Percentiles rank a stretch among this genome's conserved stretches.
phyloP scores from a whole-genome alignment of 2,888 invertebrate species.

The Chamaedrilus cognettii region DNA sequence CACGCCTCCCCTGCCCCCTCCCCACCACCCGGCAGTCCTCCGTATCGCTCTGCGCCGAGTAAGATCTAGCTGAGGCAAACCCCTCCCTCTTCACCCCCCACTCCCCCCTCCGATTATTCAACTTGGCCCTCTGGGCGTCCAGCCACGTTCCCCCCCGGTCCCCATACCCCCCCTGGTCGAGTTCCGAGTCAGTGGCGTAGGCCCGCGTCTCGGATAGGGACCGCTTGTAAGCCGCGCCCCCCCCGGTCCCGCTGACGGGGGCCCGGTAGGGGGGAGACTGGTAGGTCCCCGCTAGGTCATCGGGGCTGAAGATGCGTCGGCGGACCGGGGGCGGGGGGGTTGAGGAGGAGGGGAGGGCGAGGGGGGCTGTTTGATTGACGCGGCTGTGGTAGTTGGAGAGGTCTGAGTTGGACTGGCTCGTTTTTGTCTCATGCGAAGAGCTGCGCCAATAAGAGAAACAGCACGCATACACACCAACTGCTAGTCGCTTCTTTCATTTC shows the following conservation, averaged over 20 bases:
- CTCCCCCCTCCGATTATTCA: not conserved
- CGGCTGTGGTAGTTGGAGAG: not conserved
- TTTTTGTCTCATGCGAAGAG: not conserved
- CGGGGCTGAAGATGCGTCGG: conserved; percentile 7
- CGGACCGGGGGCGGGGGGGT: conserved; percentile 12
- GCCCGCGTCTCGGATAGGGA: not conserved
- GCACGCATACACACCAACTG: too few relatives aligned
- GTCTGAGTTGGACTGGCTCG: not conserved
- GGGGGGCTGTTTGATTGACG: not conserved
- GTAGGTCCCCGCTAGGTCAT: conserved; percentile 6
- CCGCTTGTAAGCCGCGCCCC: not conserved
- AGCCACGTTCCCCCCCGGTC: conserved; percentile 13
- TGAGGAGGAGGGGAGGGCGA: not conserved
- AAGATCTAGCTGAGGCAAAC: not conserved
- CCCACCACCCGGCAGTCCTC: not conserved
- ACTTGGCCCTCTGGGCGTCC: conserved; percentile 16
- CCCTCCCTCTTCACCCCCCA: not conserved
- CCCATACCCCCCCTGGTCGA: too few relatives aligned
- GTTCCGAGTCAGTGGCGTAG: conserved; percentile 12
- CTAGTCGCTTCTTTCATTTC: too few relatives aligned
- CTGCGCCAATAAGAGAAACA: too few relatives aligned
- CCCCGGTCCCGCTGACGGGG: too few relatives aligned
- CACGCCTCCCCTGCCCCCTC: not conserved
- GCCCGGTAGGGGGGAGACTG: conserved; percentile 3
- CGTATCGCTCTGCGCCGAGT: conserved; percentile 10